phyloP scores from a whole-genome alignment of 2,888 invertebrate species.

The Pterobdella sp. region DNA sequence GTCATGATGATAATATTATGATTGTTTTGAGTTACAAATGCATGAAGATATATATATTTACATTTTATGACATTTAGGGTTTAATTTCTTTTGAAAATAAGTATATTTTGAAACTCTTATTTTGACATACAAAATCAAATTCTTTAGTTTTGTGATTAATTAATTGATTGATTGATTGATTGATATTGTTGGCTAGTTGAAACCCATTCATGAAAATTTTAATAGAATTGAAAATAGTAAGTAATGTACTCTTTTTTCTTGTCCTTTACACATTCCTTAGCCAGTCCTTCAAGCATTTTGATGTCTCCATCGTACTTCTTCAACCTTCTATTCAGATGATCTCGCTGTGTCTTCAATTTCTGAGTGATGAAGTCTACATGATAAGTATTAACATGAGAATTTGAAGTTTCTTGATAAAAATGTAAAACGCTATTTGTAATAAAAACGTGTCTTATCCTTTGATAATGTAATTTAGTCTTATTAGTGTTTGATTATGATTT shows the following conservation, averaged over 20 bases:
- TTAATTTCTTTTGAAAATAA: too few species aligned
- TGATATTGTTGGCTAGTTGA: too few species aligned
- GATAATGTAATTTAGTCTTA: not conserved
- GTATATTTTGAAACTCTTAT: not conserved
- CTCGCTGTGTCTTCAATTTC: constrained; percentile 25
- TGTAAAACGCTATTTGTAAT: not conserved
- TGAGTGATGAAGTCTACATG: not conserved
- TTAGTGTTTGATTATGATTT: too few species aligned
- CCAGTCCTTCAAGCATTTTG: constrained; percentile 3
- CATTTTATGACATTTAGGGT: too few species aligned
- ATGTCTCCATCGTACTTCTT: constrained; percentile 23
- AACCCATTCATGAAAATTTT: too few species aligned
- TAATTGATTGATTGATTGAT: too few species aligned
- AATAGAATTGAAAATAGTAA: constrained; percentile 8
- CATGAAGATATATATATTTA: too few species aligned
- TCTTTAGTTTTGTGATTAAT: too few species aligned
- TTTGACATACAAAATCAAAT: not conserved
- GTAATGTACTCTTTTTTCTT: constrained; percentile 21
- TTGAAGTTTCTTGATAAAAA: not conserved
- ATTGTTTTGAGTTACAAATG: too few species aligned
- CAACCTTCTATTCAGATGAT: constrained; percentile 16
- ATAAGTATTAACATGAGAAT: not conserved
- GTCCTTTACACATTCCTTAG: constrained; percentile 25
- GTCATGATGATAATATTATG: not conserved
- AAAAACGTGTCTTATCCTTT: not conserved